phyloP scores from a whole-genome alignment of 2,797 vertebrate species.

The Semotilus atromaculatus region DNA sequence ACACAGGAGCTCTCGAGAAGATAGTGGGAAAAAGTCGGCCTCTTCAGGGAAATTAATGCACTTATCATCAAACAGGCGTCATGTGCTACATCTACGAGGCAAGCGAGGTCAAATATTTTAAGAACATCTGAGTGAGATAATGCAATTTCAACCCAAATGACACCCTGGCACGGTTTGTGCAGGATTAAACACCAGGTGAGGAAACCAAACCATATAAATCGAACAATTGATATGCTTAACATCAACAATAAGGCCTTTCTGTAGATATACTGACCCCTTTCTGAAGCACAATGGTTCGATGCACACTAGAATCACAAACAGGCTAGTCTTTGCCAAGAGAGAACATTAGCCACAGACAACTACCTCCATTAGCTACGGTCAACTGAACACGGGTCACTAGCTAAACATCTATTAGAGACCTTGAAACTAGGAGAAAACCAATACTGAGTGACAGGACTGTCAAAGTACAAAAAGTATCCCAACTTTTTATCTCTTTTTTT shows the following conservation, averaged over 20 bases:
- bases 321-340: constrained; percentile 49
- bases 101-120: not conserved
- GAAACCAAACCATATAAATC: constrained; percentile 14
- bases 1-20: not conserved
- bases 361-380: constrained; percentile 61
- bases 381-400: constrained; percentile 55
- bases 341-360: constrained; percentile 65
- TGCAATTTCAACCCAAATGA: constrained; percentile 12
- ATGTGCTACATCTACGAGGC: not conserved
- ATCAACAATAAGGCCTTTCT: constrained; percentile 10
- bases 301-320: constrained; percentile 43
- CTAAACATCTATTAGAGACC: constrained; percentile 56
- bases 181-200: constrained; percentile 18
- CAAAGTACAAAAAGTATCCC: not conserved
- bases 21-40: not conserved
- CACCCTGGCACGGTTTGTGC: not conserved
- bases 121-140: constrained; percentile 3
- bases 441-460: constrained; percentile 16
- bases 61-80: constrained; percentile 1
- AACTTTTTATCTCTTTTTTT: too few species aligned
- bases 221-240: not conserved
- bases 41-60: not conserved
- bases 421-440: constrained; percentile 26
- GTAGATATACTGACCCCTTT: constrained; percentile 4
- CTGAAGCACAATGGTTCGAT: constrained; percentile 18